Conservation (phyloP, 2,113 vertebrate genomes). For the Gallinago paraguaiae region DNA sequence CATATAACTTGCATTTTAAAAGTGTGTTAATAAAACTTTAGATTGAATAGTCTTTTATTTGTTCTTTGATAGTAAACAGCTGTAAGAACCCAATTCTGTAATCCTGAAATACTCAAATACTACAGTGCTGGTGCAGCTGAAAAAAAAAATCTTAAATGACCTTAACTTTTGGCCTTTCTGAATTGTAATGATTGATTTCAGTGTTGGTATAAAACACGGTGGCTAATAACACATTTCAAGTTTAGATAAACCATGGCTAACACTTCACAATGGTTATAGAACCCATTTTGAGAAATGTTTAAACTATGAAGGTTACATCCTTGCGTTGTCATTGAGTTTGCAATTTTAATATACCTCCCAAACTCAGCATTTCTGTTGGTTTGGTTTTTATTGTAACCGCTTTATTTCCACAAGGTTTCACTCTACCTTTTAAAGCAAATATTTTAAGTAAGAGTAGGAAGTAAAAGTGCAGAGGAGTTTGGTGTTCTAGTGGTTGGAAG, state of each 20-base stretch:
- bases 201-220: background rate
- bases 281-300: background rate
- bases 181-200: background rate
- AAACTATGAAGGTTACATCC: background rate
- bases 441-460: background rate
- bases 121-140: background rate
- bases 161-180: background rate
- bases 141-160: background rate
- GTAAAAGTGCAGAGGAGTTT: background rate
- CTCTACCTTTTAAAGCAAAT: background rate
- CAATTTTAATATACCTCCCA: background rate
- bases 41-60: background rate
- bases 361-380: background rate
- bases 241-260: background rate
- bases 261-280: background rate
- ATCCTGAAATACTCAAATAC: background rate
- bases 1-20: background rate
- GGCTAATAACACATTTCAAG: background rate
- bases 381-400: background rate
- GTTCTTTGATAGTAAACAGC: background rate
- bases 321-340: background rate
- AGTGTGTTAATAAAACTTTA: background rate
- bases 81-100: background rate
- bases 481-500: background rate
- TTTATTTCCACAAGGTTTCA: background rate